Base-by-base conservation (phyloP, 2,113 vertebrate genomes). In the Chiloscyllium plagiosum region DNA sequence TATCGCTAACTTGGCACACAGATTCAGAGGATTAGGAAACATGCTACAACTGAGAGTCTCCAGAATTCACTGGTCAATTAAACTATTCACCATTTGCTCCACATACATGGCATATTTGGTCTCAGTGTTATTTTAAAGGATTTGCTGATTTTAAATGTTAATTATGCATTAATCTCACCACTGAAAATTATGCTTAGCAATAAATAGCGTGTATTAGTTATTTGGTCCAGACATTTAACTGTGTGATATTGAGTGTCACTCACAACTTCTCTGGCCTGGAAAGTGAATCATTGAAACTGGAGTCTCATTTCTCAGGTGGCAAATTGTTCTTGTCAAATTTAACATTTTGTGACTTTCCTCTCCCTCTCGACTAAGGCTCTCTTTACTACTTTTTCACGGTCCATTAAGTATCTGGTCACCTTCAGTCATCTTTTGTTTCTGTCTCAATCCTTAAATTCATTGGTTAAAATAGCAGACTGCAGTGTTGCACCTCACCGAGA, bases 261-360 rank as follows among this genome's bases (percentile, higher is more conserved):
- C 56, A 13, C 24, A 33, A 65, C 87, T 52, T 61, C 29, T 56
- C 29, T 65, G 87, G 15, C 29, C 87, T 29, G 61, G 52, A 56
- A 65, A 90, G 24, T 65, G 52, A 90, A 61, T 29, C 29, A 33
- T 47, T 86, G 19, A 24, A 50, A 22, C 20, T 92, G 1, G 33
- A 92, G 87, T 92, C 15, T 92, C 26, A 61, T 65, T n/a, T 13
- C 56, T 92, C 19, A 19, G 29, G 13, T 56, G 50, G 86, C 13
- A 92, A 92, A 65, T 92, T 56, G 56, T n/a, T 92, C 56, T 92
- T 92, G 80, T 47, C n/a, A 83, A 83, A 37, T 83, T 83, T 83
- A 42, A 47, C 17, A 83, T 83, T n/a, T 92, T n/a, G 8, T 92
- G 12, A 10, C 65, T 5, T 85, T 69, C 19, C 17, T 19, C 37